Evolutionary conservation across 2,113 vertebrate genomes (phyloP).

Genomic region (Gopherus evgoodei): DNA sequence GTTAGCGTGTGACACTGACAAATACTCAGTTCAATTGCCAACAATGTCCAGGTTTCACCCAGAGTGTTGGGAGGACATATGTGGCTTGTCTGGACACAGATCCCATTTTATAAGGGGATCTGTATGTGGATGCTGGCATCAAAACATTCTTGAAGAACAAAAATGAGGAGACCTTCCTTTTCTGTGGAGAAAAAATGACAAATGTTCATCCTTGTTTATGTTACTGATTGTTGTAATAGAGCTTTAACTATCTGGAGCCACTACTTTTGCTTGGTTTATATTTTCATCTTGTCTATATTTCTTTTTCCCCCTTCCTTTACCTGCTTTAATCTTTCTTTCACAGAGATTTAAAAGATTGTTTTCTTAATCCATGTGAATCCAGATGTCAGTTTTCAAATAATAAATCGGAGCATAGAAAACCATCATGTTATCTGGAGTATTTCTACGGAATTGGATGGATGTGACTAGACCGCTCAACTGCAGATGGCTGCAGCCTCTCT

Average conservation of each 20-base stretch:
- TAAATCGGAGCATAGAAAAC: not conserved
- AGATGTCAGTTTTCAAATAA: not conserved
- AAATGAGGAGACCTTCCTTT: not conserved
- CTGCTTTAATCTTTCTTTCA: not conserved
- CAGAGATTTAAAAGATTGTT: not conserved
- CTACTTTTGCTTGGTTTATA: not conserved
- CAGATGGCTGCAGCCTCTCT: not conserved
- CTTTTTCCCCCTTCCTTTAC: not conserved
- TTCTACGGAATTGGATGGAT: not conserved
- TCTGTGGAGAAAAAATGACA: not conserved
- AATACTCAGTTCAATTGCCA: not conserved
- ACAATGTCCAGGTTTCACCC: not conserved
- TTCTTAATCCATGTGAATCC: not conserved
- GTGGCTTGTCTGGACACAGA: not conserved
- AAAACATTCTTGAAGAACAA: not conserved
- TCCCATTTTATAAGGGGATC: not conserved
- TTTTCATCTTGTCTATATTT: fast-evolving
- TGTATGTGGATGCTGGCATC: not conserved
- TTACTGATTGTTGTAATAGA: not conserved
- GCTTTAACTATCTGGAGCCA: not conserved
- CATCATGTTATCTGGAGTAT: not conserved
- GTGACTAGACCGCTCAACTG: not conserved
- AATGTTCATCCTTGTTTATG: not conserved
- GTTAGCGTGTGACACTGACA: not conserved
- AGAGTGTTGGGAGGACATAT: not conserved